Evolutionary conservation across 2,888 invertebrate genomes (phyloP).

Genomic region (Idaea aversata): DNA sequence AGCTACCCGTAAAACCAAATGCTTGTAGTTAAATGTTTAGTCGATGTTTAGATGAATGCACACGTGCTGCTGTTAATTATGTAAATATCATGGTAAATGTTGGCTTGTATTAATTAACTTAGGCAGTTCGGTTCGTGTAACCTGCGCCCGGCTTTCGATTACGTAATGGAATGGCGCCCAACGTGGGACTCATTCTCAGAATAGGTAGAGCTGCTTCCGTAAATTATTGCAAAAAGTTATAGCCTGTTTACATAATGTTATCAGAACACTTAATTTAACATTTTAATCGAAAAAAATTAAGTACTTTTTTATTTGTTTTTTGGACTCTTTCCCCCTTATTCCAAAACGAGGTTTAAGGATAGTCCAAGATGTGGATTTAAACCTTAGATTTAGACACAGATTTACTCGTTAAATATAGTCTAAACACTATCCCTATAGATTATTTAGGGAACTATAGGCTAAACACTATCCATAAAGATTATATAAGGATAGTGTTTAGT

Average conservation of each 20-base stretch:
- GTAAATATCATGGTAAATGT: slow-evolving; percentile 12
- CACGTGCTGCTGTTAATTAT: neutral
- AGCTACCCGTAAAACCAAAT: slow-evolving; percentile 18
- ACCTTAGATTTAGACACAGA: no score
- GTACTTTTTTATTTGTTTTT: no score
- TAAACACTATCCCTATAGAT: no score
- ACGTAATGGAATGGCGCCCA: slow-evolving; percentile 37
- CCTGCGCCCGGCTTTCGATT: slow-evolving; percentile 22
- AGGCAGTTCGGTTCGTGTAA: slow-evolving; percentile 25
- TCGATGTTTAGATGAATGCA: slow-evolving; percentile 25
- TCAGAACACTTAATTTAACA: neutral
- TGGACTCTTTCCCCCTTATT: no score
- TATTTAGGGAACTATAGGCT: no score
- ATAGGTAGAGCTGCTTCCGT: slow-evolving; percentile 10
- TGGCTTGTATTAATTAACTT: slow-evolving; percentile 19
- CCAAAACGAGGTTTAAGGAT: no score
- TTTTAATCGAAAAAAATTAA: neutral
- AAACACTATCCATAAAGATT: no score
- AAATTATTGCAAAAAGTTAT: slow-evolving; percentile 13
- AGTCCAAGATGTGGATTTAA: no score
- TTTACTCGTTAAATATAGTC: no score
- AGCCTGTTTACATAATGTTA: slow-evolving; percentile 1
- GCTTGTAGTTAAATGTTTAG: slow-evolving; percentile 41
- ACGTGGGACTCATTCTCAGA: slow-evolving; percentile 22
- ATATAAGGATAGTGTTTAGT: no score